Conservation (phyloP, 2,797 vertebrate species). For the Sebastes minor region DNA sequence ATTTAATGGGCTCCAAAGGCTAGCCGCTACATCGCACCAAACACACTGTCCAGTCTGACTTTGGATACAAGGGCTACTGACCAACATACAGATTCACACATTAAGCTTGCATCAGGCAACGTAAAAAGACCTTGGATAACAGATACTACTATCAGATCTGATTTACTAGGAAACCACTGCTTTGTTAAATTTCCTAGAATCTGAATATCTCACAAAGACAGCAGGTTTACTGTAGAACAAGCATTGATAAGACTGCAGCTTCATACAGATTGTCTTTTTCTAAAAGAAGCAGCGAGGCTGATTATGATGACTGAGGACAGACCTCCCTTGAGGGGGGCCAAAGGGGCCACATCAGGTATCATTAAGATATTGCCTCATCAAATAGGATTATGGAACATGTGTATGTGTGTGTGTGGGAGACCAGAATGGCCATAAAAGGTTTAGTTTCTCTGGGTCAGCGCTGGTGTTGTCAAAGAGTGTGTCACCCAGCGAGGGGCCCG, state of each 20-base stretch:
- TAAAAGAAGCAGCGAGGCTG: constrained; percentile 53
- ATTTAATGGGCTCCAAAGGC: constrained; percentile 84
- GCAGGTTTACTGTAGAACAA: background rate
- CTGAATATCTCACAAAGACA: background rate
- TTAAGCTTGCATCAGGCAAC: constrained; percentile 12
- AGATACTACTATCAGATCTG: background rate
- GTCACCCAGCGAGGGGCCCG: constrained; percentile 57
- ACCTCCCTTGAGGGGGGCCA: constrained; percentile 50
- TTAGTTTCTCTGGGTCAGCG: constrained; percentile 75
- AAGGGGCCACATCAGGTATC: constrained; percentile 73
- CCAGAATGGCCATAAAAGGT: constrained; percentile 72
- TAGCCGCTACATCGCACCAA: constrained; percentile 61
- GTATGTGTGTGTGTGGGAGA: constrained; percentile 7
- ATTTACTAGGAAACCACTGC: constrained; percentile 19
- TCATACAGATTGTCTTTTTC: constrained; percentile 51
- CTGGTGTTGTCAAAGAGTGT: constrained; percentile 61
- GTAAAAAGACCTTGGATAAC: constrained; percentile 6
- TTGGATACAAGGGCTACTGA: constrained; percentile 33
- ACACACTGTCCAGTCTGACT: constrained; percentile 55
- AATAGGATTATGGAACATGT: constrained; percentile 74
- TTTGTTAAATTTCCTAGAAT: constrained; percentile 15
- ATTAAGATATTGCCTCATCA: constrained; percentile 84
- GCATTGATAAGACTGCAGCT: constrained; percentile 6
- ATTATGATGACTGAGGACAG: constrained; percentile 72
- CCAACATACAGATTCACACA: constrained; percentile 57